Conservation (phyloP, 2,797 vertebrate genomes). For the Tenualosa ilisha region DNA sequence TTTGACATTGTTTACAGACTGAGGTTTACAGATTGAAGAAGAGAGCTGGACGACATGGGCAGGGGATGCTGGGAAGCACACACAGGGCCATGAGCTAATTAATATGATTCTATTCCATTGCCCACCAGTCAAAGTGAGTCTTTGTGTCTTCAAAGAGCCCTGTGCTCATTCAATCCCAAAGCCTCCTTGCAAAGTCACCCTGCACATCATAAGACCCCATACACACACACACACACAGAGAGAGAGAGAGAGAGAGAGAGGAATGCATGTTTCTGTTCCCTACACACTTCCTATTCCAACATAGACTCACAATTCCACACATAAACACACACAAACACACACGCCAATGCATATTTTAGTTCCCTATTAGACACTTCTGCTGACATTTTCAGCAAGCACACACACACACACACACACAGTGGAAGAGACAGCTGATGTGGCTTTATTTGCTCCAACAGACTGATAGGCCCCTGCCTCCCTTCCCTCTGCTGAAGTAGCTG, state of each 20-base stretch:
- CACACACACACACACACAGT: not conserved
- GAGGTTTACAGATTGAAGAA: no score
- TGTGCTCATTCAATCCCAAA: not conserved
- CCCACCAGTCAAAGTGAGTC: not conserved
- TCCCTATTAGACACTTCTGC: not conserved
- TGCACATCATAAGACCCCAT: slow-evolving; percentile 12
- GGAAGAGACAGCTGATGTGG: slow-evolving; percentile 34
- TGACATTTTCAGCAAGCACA: not conserved
- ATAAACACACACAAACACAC: not conserved
- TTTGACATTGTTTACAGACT: not conserved
- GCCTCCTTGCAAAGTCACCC: slow-evolving; percentile 16
- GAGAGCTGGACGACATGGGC: not conserved
- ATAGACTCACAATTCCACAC: not conserved
- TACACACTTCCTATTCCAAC: not conserved
- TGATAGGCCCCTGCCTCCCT: not conserved
- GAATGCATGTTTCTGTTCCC: no score
- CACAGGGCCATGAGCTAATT: slow-evolving; percentile 1
- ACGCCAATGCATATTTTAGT: not conserved
- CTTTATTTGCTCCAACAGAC: slow-evolving; percentile 24
- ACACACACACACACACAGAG: not conserved
- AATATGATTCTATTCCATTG: not conserved
- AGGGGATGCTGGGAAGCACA: not conserved
- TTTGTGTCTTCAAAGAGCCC: slow-evolving; percentile 8
- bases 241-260: not conserved
- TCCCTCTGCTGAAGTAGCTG: slow-evolving; percentile 32